A percentile compares a stretch with the other conserved stretches of the same genome.
These are phyloP conservation scores for Gymnoscopelus microlampas DNA, from an alignment of 2,797 vertebrate species.

Conservation along the genomic window DNA sequence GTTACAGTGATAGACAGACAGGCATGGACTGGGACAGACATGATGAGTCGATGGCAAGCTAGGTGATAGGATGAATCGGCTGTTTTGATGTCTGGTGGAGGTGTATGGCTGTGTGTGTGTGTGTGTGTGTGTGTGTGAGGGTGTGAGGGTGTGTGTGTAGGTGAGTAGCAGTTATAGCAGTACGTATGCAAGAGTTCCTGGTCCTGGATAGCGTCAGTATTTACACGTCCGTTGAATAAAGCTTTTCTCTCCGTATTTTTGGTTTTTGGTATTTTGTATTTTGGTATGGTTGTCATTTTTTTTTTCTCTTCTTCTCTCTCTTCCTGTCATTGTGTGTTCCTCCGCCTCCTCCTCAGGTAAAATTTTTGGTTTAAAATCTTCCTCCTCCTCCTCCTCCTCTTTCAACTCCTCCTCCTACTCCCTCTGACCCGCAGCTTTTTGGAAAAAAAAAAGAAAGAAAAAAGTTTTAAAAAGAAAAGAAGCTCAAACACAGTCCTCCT, in stretches of 20 bases:
- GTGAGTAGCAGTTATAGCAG: slow-evolving; percentile 46
- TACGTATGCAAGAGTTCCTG: slow-evolving; percentile 54
- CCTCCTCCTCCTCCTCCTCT: slow-evolving; percentile 55
- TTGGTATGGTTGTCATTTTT: slow-evolving; percentile 81
- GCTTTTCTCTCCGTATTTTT: slow-evolving; percentile 93
- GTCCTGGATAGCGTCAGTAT: slow-evolving; percentile 86
- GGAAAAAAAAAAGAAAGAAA: slow-evolving; percentile 48
- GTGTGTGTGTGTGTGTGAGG: slow-evolving; percentile 9
- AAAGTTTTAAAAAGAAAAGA: slow-evolving; percentile 29
- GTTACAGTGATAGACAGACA: slow-evolving; percentile 36
- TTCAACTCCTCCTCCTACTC: slow-evolving; percentile 58
- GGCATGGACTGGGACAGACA: slow-evolving; percentile 55
- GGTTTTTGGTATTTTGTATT: slow-evolving; percentile 88
- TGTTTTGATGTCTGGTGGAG: slow-evolving; percentile 52
- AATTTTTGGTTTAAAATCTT: slow-evolving; percentile 85
- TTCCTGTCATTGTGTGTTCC: slow-evolving; percentile 76
- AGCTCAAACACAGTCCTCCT: slow-evolving; percentile 60
- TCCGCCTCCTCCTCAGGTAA: slow-evolving; percentile 70
- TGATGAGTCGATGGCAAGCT: slow-evolving; percentile 52
- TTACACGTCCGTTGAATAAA: slow-evolving; percentile 95
- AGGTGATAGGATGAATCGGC: slow-evolving; percentile 53
- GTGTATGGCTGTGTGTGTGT: slow-evolving; percentile 41
- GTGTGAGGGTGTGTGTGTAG: slow-evolving; percentile 32
- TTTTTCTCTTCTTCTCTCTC: slow-evolving; percentile 16
- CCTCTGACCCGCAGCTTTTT: slow-evolving; percentile 77